Base-by-base conservation (phyloP, 2,113 vertebrate genomes). In the Mesocricetus auratus region DNA sequence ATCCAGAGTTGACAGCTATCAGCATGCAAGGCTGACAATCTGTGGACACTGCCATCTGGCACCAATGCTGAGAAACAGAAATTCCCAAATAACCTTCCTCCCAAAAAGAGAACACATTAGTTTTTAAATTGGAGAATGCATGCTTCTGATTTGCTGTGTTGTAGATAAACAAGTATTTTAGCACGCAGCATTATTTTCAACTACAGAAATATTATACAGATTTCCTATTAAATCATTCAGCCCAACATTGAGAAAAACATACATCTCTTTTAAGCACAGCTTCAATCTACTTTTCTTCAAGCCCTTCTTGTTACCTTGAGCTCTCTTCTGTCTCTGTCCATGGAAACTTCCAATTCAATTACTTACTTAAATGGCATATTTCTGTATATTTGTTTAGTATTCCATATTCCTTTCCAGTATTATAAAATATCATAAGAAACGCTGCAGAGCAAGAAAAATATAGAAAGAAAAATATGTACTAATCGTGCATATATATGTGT, bases 11-110 rank as follows among this genome's bases (percentile, higher is more conserved):
- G 81, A 92, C 93, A 96, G 64, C 86, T 62, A 83, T 81, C 96
- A 91, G 62, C 73, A 90, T 47, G 73, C 90, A 96, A 69, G n/a
- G 73, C 93, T 86, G 89, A 60, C 86, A 78, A 60, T 91, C 97
- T 94, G 89, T 75, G 86, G 95, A 78, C 62, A 50, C 71, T 79
- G 88, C 97, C 97, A 96, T 96, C 97, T 98, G 97, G 92, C 92
- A 95, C 86, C 66, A 89, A 81, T 47, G 74, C 92, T 74, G 68
- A 91, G 90, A 95, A 96, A 94, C 42, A 94, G 89, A 96, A 95
- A 94, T 53, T 89, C 95, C 95, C 86, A 50, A 96, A 93, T 92
- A 90, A 79, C 92, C 96, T 86, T 83, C 53, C 68, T 96, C 60
- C 86, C 86, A 94, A 94, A 92, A 47, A n/a, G 19, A 81, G 71